phyloP scores from a whole-genome alignment of 2,113 vertebrate genomes.

The Sinocyclocheilus grahami region DNA sequence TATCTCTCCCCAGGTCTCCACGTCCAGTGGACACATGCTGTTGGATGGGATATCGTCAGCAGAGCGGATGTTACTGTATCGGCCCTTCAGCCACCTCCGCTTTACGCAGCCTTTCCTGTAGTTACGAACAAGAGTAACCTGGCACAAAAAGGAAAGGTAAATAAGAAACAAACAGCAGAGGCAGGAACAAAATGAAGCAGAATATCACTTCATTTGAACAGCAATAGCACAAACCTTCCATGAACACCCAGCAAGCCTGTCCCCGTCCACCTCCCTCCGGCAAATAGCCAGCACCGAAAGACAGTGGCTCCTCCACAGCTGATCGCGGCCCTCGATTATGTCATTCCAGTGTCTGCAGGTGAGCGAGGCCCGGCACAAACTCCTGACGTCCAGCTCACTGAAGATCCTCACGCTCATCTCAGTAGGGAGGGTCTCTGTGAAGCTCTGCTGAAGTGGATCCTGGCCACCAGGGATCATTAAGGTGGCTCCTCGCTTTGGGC shows the following conservation, averaged over 20 bases:
- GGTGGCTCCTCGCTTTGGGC: conserved; percentile 42
- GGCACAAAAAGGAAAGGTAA: too few species aligned
- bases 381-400: conserved; percentile 75
- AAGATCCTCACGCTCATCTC: conserved; percentile 85
- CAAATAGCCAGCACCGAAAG: conserved; percentile 75
- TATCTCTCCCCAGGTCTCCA: conserved; percentile 89
- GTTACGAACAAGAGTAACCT: conserved; percentile 84
- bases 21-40: conserved; percentile 83
- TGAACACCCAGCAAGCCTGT: conserved; percentile 77
- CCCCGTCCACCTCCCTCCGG: conserved; percentile 79
- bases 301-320: conserved; percentile 83
- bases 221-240: conserved; percentile 81
- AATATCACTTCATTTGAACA: not conserved
- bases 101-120: conserved; percentile 85
- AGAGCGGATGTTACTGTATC: conserved; percentile 82
- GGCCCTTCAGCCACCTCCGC: conserved; percentile 83
- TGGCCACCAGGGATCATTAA: not conserved
- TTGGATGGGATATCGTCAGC: conserved; percentile 73
- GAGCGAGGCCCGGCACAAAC: conserved; percentile 77
- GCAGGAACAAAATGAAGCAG: too few species aligned
- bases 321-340: conserved; percentile 75
- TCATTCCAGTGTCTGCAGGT: conserved; percentile 82
- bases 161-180: too few species aligned
- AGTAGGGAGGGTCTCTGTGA: conserved; percentile 74
- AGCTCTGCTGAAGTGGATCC: conserved; percentile 59